Conservation (phyloP, 2,797 vertebrate species). For the Hyperoplus lanceolatus region DNA sequence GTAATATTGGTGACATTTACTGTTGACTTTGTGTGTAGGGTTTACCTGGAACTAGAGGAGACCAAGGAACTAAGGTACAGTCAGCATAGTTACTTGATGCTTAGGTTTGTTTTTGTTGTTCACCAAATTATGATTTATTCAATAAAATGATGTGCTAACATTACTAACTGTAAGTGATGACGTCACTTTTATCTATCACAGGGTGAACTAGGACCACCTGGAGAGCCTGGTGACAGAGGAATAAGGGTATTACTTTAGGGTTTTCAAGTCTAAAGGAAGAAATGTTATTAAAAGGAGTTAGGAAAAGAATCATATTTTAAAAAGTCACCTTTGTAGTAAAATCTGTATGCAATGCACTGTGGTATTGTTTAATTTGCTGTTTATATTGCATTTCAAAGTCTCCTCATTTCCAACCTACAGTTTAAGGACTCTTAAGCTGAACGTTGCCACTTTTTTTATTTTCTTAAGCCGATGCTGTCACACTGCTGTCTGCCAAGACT, state of each 20-base stretch:
- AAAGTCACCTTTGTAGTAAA: background rate
- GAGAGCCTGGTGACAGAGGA: slow-evolving; percentile 89
- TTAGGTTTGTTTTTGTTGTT: background rate
- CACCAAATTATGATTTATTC: no score
- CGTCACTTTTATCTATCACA: slow-evolving; percentile 59
- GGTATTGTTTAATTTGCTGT: background rate
- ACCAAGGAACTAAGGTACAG: slow-evolving; percentile 76
- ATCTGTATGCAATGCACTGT: background rate
- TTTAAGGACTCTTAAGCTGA: background rate
- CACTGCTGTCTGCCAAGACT: background rate
- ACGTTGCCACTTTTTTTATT: background rate
- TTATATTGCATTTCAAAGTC: background rate
- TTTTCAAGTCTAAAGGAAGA: background rate
- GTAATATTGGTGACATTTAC: slow-evolving; percentile 17
- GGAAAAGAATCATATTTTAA: background rate
- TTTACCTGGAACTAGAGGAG: slow-evolving; percentile 79
- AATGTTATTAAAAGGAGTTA: background rate
- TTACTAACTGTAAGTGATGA: background rate
- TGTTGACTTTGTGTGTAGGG: slow-evolving; percentile 76
- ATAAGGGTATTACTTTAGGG: slow-evolving; percentile 80
- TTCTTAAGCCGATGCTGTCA: background rate
- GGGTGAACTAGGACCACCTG: slow-evolving; percentile 87
- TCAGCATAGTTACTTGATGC: slow-evolving; percentile 24
- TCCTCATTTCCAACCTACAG: background rate
- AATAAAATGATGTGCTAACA: background rate